A percentile compares a stretch with the other conserved stretches of the same genome.
Evolutionary conservation across 2,113 vertebrate genomes (phyloP).

Genomic region (Rhabdornis inornatus): DNA sequence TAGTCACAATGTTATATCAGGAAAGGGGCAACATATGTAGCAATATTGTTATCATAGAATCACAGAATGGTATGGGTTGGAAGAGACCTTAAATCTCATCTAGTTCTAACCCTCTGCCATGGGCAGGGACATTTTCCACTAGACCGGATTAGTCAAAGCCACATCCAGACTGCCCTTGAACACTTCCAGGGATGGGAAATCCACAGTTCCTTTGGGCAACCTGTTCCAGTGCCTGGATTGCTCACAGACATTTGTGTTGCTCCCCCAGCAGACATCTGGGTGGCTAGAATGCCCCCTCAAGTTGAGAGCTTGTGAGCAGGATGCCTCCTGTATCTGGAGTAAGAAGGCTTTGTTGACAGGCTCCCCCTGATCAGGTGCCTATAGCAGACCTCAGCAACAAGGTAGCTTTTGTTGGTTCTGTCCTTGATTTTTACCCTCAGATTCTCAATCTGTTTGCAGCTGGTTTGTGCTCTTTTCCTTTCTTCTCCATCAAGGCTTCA

Average conservation of each 20-base stretch:
- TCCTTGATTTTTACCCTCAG: not conserved
- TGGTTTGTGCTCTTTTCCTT: not conserved
- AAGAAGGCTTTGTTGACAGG: not conserved
- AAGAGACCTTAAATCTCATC: not conserved
- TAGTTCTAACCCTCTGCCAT: not conserved
- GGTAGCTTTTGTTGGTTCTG: not conserved
- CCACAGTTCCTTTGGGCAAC: not conserved
- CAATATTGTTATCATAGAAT: not conserved
- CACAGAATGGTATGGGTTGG: not conserved
- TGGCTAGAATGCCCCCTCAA: not conserved
- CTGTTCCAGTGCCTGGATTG: not conserved
- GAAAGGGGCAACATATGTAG: not conserved
- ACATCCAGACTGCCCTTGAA: not conserved
- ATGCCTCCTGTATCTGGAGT: not conserved
- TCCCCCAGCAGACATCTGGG: not conserved
- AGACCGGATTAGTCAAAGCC: not conserved
- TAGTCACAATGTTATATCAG: not conserved
- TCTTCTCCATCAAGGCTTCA: not conserved
- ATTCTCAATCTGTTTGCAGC: not conserved
- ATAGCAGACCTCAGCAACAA: not conserved
- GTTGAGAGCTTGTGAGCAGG: rapidly evolving
- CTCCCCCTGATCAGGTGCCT: not conserved
- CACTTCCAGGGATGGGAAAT: not conserved
- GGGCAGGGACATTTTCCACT: not conserved
- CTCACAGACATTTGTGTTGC: not conserved